phyloP scores from a whole-genome alignment of 1,140 invertebrate genomes.

The Rhopalosiphum padi region DNA sequence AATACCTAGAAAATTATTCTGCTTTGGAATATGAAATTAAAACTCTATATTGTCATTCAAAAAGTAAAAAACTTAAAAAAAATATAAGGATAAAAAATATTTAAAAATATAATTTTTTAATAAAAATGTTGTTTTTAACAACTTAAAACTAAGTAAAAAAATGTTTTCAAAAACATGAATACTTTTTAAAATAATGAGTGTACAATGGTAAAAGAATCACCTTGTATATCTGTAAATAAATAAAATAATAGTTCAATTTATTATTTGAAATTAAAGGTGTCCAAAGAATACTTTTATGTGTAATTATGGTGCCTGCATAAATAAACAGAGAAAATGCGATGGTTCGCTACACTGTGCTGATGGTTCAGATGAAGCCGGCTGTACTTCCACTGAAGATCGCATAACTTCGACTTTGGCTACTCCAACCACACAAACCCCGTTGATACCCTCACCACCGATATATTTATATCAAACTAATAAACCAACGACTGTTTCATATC shows the following conservation, averaged over 20 bases:
- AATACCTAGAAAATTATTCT: too few species aligned
- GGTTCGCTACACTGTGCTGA: slow-evolving; percentile 32
- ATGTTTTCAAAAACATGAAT: too few species aligned
- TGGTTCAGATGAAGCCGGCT: not conserved
- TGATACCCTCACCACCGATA: not conserved
- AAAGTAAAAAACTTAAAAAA: too few species aligned
- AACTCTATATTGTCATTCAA: too few species aligned
- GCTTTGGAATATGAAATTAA: too few species aligned
- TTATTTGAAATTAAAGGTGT: slow-evolving; percentile 12
- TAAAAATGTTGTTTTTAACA: too few species aligned
- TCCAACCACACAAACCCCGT: not conserved
- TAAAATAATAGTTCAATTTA: not conserved
- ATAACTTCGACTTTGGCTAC: not conserved
- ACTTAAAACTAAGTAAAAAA: too few species aligned
- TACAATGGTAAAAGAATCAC: too few species aligned
- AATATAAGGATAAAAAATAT: too few species aligned
- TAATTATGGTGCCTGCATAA: slow-evolving; percentile 71
- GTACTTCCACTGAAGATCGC: not conserved
- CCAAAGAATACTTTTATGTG: slow-evolving; percentile 57
- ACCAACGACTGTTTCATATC: not conserved
- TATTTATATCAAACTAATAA: not conserved
- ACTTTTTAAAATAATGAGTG: too few species aligned
- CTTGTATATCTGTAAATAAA: too few species aligned
- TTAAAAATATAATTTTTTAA: too few species aligned
- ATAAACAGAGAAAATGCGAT: slow-evolving; percentile 66